Evolutionary conservation across 2,888 invertebrate species (phyloP).

Genomic region (Lithophane ornitopus): DNA sequence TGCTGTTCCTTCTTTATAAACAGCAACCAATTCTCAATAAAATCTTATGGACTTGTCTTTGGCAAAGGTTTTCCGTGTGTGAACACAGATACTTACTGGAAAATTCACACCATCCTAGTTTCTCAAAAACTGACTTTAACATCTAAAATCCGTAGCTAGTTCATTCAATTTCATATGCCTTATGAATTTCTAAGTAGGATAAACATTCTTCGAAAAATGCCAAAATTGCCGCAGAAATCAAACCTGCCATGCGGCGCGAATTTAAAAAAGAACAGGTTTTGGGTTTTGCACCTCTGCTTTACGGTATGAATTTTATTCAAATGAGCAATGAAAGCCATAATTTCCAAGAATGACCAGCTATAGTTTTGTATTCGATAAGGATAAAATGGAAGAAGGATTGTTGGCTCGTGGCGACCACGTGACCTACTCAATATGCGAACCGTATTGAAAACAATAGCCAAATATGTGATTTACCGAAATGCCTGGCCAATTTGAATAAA

Average conservation of each 20-base stretch:
- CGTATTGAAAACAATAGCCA: slow-evolving; percentile 61
- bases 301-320: slow-evolving; percentile 48
- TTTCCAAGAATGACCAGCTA: slow-evolving; percentile 51
- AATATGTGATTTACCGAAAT: slow-evolving; percentile 60
- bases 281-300: neutral
- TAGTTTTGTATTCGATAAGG: slow-evolving; percentile 58
- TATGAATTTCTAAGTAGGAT: neutral
- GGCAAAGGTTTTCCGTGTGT: too few species aligned
- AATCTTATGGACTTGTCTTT: neutral
- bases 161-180: neutral
- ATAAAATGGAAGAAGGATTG: slow-evolving; percentile 51
- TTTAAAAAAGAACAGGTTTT: slow-evolving; percentile 30
- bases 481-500: slow-evolving; percentile 50
- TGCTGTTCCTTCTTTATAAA: neutral
- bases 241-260: slow-evolving; percentile 5
- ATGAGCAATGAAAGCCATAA: slow-evolving; percentile 39
- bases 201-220: neutral
- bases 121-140: neutral
- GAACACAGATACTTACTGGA: neutral
- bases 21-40: neutral
- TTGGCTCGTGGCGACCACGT: slow-evolving; percentile 63
- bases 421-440: slow-evolving; percentile 55
- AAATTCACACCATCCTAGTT: neutral
- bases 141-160: neutral
- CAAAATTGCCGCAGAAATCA: neutral